Evolutionary conservation across 2,888 invertebrate genomes (phyloP), one percentile per base, ranked within the genome.

Genomic region (Pseudanteris insignis): DNA sequence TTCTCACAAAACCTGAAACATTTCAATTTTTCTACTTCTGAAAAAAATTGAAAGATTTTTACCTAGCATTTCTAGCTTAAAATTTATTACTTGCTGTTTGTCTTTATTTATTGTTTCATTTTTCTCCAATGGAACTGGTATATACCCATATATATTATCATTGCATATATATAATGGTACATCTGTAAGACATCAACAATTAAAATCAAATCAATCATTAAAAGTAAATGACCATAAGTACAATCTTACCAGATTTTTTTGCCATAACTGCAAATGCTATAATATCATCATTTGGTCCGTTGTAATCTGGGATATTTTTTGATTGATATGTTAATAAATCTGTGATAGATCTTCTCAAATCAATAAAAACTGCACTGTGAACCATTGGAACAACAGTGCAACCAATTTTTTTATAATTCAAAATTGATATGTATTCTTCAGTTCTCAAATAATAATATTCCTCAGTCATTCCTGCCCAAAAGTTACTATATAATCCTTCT

Each of bases 381-480:
- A 96, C 86, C 94, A 96, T 92, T 0, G 96, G 94, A 0, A 97
- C 96, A 2, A 82, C 72, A 74, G 90, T 91, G 72, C 92, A 91
- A 0, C 95, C 96, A 1, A 80, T 74, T 46, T 85, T 84, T 54
- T 88, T 84, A 8, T 88, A 81, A 61, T 88, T 84, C 30, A 92
- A 82, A 38, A 96, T 92, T 1, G 88, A 87, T 69, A 89, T 86
- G 76, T 97, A 98, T 32, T 91, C 88, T 2, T 91, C 89, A 0
- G 94, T 92, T 70, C 96, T 84, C 65, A 85, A 80, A 74, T 94
- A 94, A 76, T 96, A 91, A 75, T 90, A 94, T 60, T 90, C 85
- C 0, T 86, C 83, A 0, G 90, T 88, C 92, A 97, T 95, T 2
- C 91, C 96, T 69, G 91, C 91, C 97, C 97, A 98, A 81, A 94